A percentile compares a stretch with the other conserved stretches of the same genome.
Evolutionary conservation across 1,140 invertebrate species (phyloP).

Genomic region (Hypsibius dujardini): DNA sequence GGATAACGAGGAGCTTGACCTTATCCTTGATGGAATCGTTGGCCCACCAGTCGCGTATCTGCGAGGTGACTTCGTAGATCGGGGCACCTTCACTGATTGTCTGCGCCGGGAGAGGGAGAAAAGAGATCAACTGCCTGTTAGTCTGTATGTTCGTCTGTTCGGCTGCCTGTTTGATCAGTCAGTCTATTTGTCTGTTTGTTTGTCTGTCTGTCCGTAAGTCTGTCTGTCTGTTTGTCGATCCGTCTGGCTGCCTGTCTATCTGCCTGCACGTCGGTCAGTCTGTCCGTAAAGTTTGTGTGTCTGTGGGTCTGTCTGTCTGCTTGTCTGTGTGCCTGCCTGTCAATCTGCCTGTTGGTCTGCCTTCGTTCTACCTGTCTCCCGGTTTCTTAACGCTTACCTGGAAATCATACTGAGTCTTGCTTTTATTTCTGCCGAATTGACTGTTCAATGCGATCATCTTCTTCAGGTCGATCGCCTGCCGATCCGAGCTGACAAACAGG

Average conservation of each 20-base stretch:
- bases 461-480: neutral
- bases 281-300: too few species aligned
- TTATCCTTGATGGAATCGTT: neutral
- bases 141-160: too few species aligned
- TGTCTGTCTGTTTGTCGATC: too few species aligned
- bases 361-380: neutral
- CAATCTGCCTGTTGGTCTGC: neutral
- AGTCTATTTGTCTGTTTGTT: too few species aligned
- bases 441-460: neutral
- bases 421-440: neutral
- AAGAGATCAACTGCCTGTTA: neutral
- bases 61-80: neutral
- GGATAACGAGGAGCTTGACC: neutral
- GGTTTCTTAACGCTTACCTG: neutral
- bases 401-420: slow-evolving; percentile 4
- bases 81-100: neutral
- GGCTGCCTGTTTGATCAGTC: too few species aligned
- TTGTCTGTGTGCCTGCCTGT: neutral
- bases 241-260: too few species aligned
- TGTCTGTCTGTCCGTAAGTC: too few species aligned
- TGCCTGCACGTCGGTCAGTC: too few species aligned
- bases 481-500: neutral
- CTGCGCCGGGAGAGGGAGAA: neutral
- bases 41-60: slow-evolving; percentile 7
- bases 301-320: too few species aligned